Evolutionary conservation across 2,113 vertebrate genomes (phyloP).

Genomic region (Colaptes auratus): DNA sequence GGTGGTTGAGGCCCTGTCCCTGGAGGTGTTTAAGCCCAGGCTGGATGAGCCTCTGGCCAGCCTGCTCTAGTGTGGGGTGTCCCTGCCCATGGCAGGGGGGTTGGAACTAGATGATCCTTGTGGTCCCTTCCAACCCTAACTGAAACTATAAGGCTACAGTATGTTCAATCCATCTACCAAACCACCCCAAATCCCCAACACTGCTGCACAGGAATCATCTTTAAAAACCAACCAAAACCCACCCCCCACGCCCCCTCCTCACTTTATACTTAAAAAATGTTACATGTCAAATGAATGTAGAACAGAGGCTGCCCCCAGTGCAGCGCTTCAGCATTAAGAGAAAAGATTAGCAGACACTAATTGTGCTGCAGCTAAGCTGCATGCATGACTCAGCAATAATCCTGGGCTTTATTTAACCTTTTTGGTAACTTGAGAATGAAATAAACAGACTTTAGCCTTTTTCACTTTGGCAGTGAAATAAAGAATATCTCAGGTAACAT

Average conservation of each 20-base stretch:
- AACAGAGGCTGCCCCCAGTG: not conserved
- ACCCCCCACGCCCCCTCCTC: no score
- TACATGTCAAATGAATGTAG: not conserved
- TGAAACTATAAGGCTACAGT: no score
- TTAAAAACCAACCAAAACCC: no score
- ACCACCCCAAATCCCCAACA: not conserved
- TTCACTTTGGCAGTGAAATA: constrained; percentile 38
- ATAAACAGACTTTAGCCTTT: not conserved
- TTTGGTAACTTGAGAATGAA: not conserved
- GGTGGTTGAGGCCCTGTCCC: no score
- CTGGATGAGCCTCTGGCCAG: no score
- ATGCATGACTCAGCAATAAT: constrained; percentile 36
- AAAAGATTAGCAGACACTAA: not conserved
- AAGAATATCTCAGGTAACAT: not conserved
- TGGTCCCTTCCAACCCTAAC: no score
- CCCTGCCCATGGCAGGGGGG: no score
- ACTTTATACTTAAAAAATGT: not conserved
- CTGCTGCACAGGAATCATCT: not conserved
- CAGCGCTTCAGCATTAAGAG: not conserved
- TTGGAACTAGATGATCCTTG: no score
- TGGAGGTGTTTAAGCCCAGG: no score
- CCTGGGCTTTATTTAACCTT: constrained; percentile 22
- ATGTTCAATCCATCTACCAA: not conserved
- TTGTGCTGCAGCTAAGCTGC: constrained; percentile 11
- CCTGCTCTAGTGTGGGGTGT: no score